phyloP scores from a whole-genome alignment of 2,888 invertebrate species.

The Yponomeuta plumbellus region DNA sequence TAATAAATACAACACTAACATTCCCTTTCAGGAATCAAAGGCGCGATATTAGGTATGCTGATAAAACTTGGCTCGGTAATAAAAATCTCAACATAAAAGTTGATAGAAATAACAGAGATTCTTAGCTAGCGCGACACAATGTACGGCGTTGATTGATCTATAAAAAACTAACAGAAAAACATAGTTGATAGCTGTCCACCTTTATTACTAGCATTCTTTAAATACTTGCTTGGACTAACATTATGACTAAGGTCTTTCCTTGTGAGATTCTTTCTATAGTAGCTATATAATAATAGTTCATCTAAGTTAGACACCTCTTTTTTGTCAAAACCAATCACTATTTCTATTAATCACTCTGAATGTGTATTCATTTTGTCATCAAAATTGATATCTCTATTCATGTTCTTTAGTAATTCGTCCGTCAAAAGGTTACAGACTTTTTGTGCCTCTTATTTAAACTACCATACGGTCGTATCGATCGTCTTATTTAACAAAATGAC shows the following conservation, averaged over 20 bases:
- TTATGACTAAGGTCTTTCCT: not conserved
- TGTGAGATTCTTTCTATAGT: not conserved
- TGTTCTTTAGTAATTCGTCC: not conserved
- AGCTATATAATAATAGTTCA: too few relatives aligned
- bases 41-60: too few relatives aligned
- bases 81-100: not conserved
- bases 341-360: not conserved
- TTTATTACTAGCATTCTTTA: not conserved
- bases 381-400: not conserved
- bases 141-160: not conserved
- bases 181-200: not conserved
- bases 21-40: too few relatives aligned
- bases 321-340: not conserved
- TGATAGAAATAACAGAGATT: not conserved
- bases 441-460: not conserved
- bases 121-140: not conserved
- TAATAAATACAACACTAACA: too few relatives aligned
- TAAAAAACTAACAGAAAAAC: not conserved
- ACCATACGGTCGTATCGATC: not conserved
- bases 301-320: not conserved
- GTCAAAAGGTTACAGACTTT: not conserved
- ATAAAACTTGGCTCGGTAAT: too few relatives aligned
- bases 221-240: not conserved
- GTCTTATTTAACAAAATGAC: not conserved
- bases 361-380: not conserved